Base-by-base conservation (phyloP, 1,140 invertebrate species). In the Laupala kohalensis region DNA sequence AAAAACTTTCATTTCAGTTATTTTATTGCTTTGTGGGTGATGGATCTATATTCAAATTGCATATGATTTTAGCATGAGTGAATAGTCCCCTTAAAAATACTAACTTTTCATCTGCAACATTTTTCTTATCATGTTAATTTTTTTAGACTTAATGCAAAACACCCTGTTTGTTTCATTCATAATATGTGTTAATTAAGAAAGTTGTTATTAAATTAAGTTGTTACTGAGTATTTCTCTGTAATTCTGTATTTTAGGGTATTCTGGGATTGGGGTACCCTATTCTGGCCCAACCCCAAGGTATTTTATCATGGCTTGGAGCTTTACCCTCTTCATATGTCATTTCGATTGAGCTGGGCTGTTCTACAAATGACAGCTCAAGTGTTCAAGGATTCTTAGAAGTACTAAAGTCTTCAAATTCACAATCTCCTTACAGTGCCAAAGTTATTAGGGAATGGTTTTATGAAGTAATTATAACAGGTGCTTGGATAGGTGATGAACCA, bases 211-310 rank as follows among this genome's bases (percentile, higher is more conserved):
- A n/a, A n/a, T n/a, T n/a, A n/a, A n/a, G n/a, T n/a, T n/a, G n/a
- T n/a, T n/a, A n/a, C n/a, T n/a, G n/a, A n/a, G n/a, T 2, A 19
- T 53, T 53, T 19, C 9, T 53, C 37, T 0, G 37, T 0, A 19
- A 2, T 53, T 53, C 19, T 53, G 28, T 70, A 70, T 74, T 72
- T 12, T 78, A 84, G 74, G 83, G 83, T 27, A 83, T 84, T 72
- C 69, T 84, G 19, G 83, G 83, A 13, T 70, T 84, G 64, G 83
- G 79, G 6, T 84, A 82, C 75, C 68, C 77, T 25, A 75, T 75
- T 67, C 77, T 84, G 64, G 78, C 81, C 26, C 68, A 73, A 29
- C 76, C 76, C 0, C 67, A 73, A 62, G 69, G 73, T 13, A 62
- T 25, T 27, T 70, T 74, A 6, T 73, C 75, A 0, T 76, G 74